Evolutionary conservation across 1,140 invertebrate genomes (phyloP).

Genomic region (Leguminivora glycinivorella): DNA sequence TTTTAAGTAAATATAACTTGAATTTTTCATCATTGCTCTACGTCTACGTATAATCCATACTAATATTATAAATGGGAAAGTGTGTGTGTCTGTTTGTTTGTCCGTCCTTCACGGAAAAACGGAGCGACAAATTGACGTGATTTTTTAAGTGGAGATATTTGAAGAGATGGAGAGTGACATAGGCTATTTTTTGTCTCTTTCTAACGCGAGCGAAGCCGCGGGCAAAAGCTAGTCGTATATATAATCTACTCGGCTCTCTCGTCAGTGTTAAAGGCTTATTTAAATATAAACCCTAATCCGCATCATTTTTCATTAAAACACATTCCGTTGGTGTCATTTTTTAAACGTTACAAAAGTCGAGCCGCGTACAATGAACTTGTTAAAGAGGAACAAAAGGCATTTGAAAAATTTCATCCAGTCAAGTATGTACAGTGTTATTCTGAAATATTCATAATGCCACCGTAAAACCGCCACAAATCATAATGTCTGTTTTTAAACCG

Average conservation of each 20-base stretch:
- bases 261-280: background rate
- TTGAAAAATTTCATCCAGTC: constrained; percentile 11
- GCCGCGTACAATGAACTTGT: constrained; percentile 22
- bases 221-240: no score
- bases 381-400: constrained; percentile 25
- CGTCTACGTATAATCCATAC: no score
- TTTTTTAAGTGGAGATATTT: no score
- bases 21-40: no score
- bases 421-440: constrained; percentile 32
- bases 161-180: no score
- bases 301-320: constrained; percentile 10
- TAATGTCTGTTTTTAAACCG: constrained; percentile 56
- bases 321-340: background rate
- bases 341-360: background rate
- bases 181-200: no score
- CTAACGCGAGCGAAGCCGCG: no score
- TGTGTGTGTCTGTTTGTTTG: no score
- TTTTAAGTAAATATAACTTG: no score
- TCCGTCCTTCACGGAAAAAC: no score
- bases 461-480: constrained; percentile 55
- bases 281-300: background rate
- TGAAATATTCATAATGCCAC: constrained; percentile 47
- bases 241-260: background rate
- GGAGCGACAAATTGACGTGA: no score
- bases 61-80: no score